phyloP scores from a whole-genome alignment of 2,888 invertebrate species.

The Watsonalla cultraria region DNA sequence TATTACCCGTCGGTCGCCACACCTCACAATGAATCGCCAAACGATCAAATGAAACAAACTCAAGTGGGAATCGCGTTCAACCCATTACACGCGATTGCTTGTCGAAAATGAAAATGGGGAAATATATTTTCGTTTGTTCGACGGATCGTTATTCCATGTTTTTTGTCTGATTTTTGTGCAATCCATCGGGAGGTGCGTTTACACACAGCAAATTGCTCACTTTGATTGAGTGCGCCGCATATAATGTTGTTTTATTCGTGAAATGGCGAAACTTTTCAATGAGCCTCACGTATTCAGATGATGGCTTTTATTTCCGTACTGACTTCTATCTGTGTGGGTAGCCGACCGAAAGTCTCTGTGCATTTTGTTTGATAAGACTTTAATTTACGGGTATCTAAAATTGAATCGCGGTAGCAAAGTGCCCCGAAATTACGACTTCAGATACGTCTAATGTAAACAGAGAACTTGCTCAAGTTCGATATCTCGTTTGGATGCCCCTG shows the following conservation, averaged over 20 bases:
- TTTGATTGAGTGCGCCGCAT: constrained; percentile 48
- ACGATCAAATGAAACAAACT: constrained; percentile 67
- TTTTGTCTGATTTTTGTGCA: constrained; percentile 66
- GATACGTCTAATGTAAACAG: constrained; percentile 21
- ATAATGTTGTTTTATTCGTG: constrained; percentile 17
- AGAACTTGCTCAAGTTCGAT: constrained; percentile 57
- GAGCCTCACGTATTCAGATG: constrained; percentile 11
- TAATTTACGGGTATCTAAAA: neutral
- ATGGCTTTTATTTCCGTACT: too few species aligned
- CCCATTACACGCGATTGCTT: constrained; percentile 73
- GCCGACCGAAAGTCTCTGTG: too few species aligned
- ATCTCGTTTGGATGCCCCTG: constrained; percentile 57
- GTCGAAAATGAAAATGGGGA: constrained; percentile 72
- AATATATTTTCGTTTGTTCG: constrained; percentile 69
- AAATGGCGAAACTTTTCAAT: constrained; percentile 14
- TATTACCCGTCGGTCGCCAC: constrained; percentile 26
- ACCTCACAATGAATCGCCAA: constrained; percentile 49
- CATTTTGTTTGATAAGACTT: too few species aligned
- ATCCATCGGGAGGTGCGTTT: constrained; percentile 61
- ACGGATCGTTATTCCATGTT: constrained; percentile 50
- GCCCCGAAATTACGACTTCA: constrained; percentile 6
- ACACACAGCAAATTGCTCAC: constrained; percentile 65
- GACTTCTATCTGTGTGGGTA: too few species aligned
- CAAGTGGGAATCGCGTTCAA: constrained; percentile 70
- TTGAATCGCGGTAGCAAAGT: constrained; percentile 2